Evolutionary conservation across 2,113 vertebrate genomes (phyloP).

Genomic region (Psilopogon haemacephalus): DNA sequence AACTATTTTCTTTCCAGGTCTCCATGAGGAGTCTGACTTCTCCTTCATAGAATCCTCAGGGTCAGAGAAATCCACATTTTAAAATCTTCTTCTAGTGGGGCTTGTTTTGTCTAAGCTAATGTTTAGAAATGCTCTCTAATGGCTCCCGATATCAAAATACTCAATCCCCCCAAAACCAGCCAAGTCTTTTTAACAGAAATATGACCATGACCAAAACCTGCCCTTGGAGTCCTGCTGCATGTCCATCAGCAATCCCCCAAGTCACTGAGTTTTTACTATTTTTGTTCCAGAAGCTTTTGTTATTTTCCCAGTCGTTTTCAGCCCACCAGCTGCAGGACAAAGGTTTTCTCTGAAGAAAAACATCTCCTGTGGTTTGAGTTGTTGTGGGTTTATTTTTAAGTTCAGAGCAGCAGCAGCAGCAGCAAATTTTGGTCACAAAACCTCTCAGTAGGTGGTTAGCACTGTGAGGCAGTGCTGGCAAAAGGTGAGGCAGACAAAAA

Average conservation of each 20-base stretch:
- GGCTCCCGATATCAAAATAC: neutral
- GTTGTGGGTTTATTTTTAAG: neutral
- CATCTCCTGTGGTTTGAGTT: neutral
- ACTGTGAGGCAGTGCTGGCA: neutral
- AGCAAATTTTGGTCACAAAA: neutral
- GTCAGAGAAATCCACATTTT: neutral
- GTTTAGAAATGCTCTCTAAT: neutral
- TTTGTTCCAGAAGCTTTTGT: neutral
- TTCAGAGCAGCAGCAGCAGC: neutral
- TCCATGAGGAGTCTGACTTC: neutral
- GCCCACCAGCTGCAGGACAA: neutral
- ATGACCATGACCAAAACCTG: neutral
- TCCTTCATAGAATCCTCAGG: neutral
- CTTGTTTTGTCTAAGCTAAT: neutral
- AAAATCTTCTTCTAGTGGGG: neutral
- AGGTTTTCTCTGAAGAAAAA: neutral
- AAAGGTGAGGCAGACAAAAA: conserved; percentile 11
- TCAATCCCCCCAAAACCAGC: neutral
- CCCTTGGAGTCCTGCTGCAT: neutral
- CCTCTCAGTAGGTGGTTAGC: neutral
- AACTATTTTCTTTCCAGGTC: neutral
- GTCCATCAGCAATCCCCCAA: neutral
- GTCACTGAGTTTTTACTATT: neutral
- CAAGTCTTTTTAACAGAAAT: neutral
- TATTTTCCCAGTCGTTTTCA: neutral